Conservation (phyloP, 1,140 invertebrate species). For the Drosophila pseudoobscura region DNA sequence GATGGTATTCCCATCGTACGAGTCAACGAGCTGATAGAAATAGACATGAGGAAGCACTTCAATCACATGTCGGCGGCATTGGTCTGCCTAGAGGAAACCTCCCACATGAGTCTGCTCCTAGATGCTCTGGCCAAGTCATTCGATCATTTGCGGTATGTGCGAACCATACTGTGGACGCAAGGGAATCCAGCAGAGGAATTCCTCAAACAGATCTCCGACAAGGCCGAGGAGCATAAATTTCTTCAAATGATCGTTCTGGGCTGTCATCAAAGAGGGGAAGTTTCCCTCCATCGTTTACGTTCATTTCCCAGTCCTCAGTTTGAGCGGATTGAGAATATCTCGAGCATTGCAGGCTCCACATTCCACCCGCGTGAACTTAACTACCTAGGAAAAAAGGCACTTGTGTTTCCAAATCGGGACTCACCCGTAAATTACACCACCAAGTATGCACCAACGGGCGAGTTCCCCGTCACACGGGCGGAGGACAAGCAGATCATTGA, state of each 20-base stretch:
- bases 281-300: constrained; percentile 3
- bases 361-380: not conserved
- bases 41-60: not conserved
- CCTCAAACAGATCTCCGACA: not conserved
- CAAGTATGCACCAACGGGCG: not conserved
- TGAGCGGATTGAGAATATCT: not conserved
- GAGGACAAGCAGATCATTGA: constrained; percentile 7
- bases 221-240: constrained; percentile 9
- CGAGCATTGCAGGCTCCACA: not conserved
- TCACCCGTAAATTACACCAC: not conserved
- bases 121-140: not conserved
- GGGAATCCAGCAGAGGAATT: not conserved
- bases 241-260: constrained; percentile 17
- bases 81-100: constrained; percentile 22
- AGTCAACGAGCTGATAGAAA: not conserved
- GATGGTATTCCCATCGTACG: constrained; percentile 12
- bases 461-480: not conserved
- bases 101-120: not conserved
- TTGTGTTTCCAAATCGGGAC: not conserved
- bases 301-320: constrained; percentile 8
- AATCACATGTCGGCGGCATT: constrained; percentile 19
- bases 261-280: not conserved
- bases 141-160: constrained; percentile 7
- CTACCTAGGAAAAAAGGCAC: constrained; percentile 10
- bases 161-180: constrained; percentile 14